phyloP scores from a whole-genome alignment of 2,113 vertebrate genomes.

The Xiphorhynchus elegans region DNA sequence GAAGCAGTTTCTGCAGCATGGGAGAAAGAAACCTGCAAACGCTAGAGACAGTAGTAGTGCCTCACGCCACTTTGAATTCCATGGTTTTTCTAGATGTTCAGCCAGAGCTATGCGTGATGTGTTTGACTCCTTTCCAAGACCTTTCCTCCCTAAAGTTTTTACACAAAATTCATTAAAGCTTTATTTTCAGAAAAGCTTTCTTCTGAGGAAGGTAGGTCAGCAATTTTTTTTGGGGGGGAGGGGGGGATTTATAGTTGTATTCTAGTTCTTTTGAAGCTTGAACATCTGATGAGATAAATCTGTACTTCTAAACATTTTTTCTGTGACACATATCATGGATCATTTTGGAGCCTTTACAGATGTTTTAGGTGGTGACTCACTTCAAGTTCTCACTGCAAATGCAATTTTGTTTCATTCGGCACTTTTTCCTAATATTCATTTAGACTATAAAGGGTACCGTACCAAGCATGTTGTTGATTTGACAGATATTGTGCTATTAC shows the following conservation, averaged over 20 bases:
- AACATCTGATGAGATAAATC: not conserved
- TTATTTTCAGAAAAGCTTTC: not conserved
- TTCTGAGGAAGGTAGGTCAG: not conserved
- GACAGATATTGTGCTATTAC: not conserved
- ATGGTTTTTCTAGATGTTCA: not conserved
- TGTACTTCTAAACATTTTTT: not conserved
- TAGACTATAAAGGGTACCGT: not conserved
- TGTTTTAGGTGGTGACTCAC: not conserved
- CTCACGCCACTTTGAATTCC: not conserved
- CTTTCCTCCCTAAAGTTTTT: not conserved
- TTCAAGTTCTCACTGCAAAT: not conserved
- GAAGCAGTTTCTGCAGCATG: not conserved
- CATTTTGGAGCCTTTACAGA: not conserved
- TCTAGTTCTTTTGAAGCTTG: not conserved
- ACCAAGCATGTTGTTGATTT: not conserved
- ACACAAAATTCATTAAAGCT: not conserved
- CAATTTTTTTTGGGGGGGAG: fast-evolving
- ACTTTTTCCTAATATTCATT: not conserved
- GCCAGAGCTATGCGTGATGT: not conserved
- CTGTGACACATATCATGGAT: not conserved
- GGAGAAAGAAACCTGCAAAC: not conserved
- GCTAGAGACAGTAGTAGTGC: not conserved
- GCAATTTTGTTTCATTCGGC: not conserved
- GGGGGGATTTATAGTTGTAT: not conserved
- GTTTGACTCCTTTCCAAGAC: not conserved